phyloP scores from a whole-genome alignment of 1,140 invertebrate genomes.

The Dinoponera quadriceps region DNA sequence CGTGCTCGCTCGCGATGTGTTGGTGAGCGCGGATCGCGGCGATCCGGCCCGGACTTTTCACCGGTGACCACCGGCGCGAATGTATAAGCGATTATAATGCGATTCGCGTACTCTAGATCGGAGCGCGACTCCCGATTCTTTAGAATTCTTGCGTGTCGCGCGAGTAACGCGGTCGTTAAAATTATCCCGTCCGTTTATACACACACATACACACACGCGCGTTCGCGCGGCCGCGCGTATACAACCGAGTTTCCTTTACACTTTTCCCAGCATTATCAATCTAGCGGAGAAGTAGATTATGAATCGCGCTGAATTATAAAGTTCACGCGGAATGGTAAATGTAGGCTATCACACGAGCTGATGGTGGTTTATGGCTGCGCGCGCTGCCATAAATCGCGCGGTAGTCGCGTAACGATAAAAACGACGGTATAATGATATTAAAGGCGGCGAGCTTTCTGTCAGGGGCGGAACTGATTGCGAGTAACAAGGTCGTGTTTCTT shows the following conservation, averaged over 20 bases:
- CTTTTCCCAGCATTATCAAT: neutral
- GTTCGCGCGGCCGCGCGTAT: neutral
- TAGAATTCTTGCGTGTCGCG: neutral
- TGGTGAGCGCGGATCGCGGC: slow-evolving; percentile 1
- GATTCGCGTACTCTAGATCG: neutral
- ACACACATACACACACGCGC: too few species aligned
- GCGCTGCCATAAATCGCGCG: slow-evolving; percentile 35
- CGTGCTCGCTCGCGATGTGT: slow-evolving; percentile 18
- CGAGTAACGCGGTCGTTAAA: neutral
- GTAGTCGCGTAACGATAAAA: slow-evolving; percentile 38
- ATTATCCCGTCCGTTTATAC: neutral
- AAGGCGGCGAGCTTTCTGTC: slow-evolving; percentile 34
- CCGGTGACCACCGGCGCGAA: too few species aligned
- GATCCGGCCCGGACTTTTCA: neutral
- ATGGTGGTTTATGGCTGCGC: slow-evolving; percentile 37
- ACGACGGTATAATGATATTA: slow-evolving; percentile 44
- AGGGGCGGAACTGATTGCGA: slow-evolving; percentile 42
- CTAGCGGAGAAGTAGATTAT: neutral
- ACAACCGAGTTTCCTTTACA: neutral
- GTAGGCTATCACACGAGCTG: slow-evolving; percentile 14
- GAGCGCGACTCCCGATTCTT: neutral
- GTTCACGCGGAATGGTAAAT: slow-evolving; percentile 5
- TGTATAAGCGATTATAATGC: neutral
- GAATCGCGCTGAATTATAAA: slow-evolving; percentile 31
- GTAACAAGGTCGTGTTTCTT: slow-evolving; percentile 51